A percentile compares a stretch with the other conserved stretches of the same genome.
Conservation (phyloP, 2,888 invertebrate genomes). For the Sarcophaga subvicina region DNA sequence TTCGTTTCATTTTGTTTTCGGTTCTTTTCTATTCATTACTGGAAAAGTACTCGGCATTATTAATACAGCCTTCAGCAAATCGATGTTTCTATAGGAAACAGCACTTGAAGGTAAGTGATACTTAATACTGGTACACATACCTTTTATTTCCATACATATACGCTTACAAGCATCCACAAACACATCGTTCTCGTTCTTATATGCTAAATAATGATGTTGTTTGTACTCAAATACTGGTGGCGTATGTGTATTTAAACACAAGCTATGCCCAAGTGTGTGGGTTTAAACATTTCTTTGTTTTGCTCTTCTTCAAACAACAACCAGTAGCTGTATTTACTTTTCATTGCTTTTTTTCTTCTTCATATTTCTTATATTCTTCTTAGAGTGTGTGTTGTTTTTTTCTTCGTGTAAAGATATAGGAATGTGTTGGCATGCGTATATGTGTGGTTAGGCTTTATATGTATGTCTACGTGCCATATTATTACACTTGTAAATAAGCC, state of each 20-base stretch:
- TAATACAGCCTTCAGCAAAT: conserved; percentile 48
- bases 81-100: conserved; percentile 33
- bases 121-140: not conserved
- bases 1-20: not conserved
- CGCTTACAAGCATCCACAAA: too few species aligned
- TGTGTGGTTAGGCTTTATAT: not conserved
- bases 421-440: not conserved
- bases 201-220: too few species aligned
- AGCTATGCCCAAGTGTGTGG: not conserved
- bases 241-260: conserved; percentile 6
- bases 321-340: conserved; percentile 5
- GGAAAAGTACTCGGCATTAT: conserved; percentile 44
- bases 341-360: not conserved
- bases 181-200: too few species aligned
- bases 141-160: not conserved
- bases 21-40: conserved; percentile 9
- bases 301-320: not conserved
- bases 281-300: not conserved
- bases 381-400: too few species aligned
- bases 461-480: not conserved
- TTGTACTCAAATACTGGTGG: too few species aligned
- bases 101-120: conserved; percentile 23
- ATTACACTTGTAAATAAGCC: too few species aligned
- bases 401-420: not conserved
- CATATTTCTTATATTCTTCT: too few species aligned